Evolutionary conservation across 2,797 vertebrate genomes (phyloP), one percentile per base, ranked within the genome.

Genomic region (Leptodactylus fallax): DNA sequence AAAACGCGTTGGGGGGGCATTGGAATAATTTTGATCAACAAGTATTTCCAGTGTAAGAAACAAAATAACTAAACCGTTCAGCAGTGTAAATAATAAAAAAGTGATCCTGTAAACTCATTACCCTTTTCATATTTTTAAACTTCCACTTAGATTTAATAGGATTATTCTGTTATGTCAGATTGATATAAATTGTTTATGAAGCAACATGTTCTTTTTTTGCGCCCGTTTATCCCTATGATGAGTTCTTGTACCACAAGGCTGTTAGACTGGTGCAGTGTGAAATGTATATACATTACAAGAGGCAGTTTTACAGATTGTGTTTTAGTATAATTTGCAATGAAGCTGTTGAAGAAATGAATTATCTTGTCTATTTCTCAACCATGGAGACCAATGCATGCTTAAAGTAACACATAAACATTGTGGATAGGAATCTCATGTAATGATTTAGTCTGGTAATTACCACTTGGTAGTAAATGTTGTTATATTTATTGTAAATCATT

Each of bases 61-160:
- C 1, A 25, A 83, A 56, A n/a, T 71, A 45, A 7, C 51, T 45
- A 83, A 83, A 83, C 65, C 55, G 51, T 83, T 71, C 23, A 53
- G 25, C 47, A 67, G 47, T 82, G 67, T 67, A 83, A 83, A 72
- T 56, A 27, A 65, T n/a, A 63, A 77, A 76, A 23, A 85, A 51
- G 58, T 85, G 65, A 85, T 85, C 83, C 72, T 78, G 56, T 61
- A 85, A 78, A 65, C 83, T 67, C 61, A 79, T 79, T 85, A 85
- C 76, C 74, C 58, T 79, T 79, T 85, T 85, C 58, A 85, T 85
- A 79, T 79, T 47, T 78, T 78, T 21, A 53, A 65, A n/a, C 60
- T 79, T 56, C 47, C 12, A 85, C 79, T 85, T n/a, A 85, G 8
- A 67, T 67, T 36, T 85, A 79, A 85, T 79, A 78, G 23, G 60